These are phyloP conservation scores for Chymomyza fuscimana DNA, from an alignment of 2,888 invertebrate species.

Conservation along the genomic window DNA sequence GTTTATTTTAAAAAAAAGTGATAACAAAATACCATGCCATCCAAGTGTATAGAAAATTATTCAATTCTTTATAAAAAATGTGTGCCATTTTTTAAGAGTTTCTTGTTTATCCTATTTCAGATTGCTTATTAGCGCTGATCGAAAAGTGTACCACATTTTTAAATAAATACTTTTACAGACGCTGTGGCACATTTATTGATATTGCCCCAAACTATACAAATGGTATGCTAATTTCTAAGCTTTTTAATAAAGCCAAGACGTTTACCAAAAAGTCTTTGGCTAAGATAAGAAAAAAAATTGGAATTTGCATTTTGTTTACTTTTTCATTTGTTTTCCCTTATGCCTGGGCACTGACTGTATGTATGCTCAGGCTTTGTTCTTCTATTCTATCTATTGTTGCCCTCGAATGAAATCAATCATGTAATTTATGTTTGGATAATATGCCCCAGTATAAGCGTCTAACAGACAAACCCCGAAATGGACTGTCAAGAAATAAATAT, in stretches of 20 bases:
- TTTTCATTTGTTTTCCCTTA: slow-evolving; percentile 51
- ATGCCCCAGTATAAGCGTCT: slow-evolving; percentile 21
- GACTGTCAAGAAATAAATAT: slow-evolving; percentile 72
- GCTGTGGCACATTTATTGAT: slow-evolving; percentile 50
- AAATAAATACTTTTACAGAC: neutral
- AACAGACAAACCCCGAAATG: slow-evolving; percentile 42
- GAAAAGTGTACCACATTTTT: neutral
- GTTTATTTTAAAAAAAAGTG: no score
- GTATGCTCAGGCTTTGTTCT: slow-evolving; percentile 22
- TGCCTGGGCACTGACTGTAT: slow-evolving; percentile 30
- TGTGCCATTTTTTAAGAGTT: neutral
- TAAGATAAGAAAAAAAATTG: slow-evolving; percentile 29
- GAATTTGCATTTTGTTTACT: slow-evolving; percentile 71
- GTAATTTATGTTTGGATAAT: slow-evolving; percentile 76
- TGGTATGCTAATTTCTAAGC: slow-evolving; percentile 70
- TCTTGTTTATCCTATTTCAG: neutral
- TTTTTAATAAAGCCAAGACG: slow-evolving; percentile 65
- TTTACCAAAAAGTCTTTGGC: slow-evolving; percentile 24
- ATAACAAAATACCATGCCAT: no score
- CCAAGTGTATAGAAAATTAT: no score
- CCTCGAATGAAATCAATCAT: slow-evolving; percentile 76
- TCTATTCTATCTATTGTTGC: slow-evolving; percentile 35
- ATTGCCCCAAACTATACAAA: slow-evolving; percentile 48
- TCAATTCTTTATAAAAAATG: no score
- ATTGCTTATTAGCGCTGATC: neutral